These are phyloP conservation scores for Conus betulinus DNA, from an alignment of 1,140 invertebrate species.

Conservation along the genomic window DNA sequence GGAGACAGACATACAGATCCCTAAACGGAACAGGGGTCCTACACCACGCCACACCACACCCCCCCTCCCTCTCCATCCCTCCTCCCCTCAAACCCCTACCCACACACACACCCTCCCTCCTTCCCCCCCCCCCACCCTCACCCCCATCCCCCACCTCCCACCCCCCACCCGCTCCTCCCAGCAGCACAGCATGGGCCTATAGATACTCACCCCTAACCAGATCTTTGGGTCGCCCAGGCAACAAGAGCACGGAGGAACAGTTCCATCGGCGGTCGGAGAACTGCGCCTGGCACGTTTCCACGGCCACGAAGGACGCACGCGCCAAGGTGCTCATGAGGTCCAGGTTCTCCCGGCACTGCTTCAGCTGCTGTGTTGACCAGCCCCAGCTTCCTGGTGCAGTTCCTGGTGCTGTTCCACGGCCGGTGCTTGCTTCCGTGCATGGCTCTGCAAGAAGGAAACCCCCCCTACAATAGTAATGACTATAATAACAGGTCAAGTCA, in stretches of 20 bases:
- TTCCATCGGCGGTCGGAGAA: constrained; percentile 89
- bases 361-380: constrained; percentile 84
- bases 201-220: constrained; percentile 82
- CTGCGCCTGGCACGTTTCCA: constrained; percentile 83
- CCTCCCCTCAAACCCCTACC: not conserved
- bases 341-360: constrained; percentile 86
- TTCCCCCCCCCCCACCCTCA: not conserved
- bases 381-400: constrained; percentile 75
- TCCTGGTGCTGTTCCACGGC: constrained; percentile 51
- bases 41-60: too few relatives aligned
- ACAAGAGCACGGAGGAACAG: constrained; percentile 87
- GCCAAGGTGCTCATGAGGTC: constrained; percentile 87
- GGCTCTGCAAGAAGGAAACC: constrained; percentile 51
- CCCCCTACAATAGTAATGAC: too few relatives aligned
- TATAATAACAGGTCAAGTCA: too few relatives aligned
- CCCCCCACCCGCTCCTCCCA: not conserved
- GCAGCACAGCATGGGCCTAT: not conserved
- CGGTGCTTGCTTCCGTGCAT: constrained; percentile 53
- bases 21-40: too few relatives aligned
- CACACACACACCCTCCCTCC: not conserved
- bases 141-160: not conserved
- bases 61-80: too few relatives aligned
- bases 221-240: constrained; percentile 86
- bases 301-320: constrained; percentile 82
- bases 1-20: too few relatives aligned